phyloP scores from a whole-genome alignment of 1,140 invertebrate genomes.

The Atta cephalotes region DNA sequence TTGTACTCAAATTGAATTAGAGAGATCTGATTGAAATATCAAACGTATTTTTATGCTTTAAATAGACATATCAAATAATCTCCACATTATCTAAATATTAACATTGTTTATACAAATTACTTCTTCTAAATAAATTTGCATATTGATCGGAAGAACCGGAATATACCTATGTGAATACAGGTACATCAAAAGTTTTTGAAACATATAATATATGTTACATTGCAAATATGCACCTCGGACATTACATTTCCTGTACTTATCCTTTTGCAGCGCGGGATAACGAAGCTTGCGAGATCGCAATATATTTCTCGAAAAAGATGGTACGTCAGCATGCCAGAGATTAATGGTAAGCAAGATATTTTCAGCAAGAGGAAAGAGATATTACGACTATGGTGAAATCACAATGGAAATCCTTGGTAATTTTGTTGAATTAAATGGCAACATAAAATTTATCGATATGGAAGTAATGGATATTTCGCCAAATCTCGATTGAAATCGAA shows the following conservation, averaged over 20 bases:
- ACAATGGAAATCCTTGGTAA: conserved; percentile 1
- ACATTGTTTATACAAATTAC: conserved; percentile 2
- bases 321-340: conserved; percentile 42
- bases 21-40: background rate
- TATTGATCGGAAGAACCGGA: background rate
- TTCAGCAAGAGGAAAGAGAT: conserved; percentile 25
- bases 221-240: conserved; percentile 29
- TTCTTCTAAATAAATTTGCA: conserved; percentile 20
- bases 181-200: conserved; percentile 34
- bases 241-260: conserved; percentile 39
- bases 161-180: background rate
- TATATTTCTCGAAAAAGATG: conserved; percentile 61
- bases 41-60: background rate
- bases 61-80: background rate
- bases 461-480: background rate
- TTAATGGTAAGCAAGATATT: conserved; percentile 62
- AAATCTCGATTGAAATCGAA: conserved; percentile 20
- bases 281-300: conserved; percentile 56
- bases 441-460: conserved; percentile 3
- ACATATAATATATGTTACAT: conserved; percentile 41
- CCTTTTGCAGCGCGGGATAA: conserved; percentile 44
- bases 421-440: conserved; percentile 14
- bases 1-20: background rate
- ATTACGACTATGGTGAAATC: conserved; percentile 11
- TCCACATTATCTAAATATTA: conserved; percentile 12